phyloP scores from a whole-genome alignment of 2,113 vertebrate genomes.

The Pedetes capensis region DNA sequence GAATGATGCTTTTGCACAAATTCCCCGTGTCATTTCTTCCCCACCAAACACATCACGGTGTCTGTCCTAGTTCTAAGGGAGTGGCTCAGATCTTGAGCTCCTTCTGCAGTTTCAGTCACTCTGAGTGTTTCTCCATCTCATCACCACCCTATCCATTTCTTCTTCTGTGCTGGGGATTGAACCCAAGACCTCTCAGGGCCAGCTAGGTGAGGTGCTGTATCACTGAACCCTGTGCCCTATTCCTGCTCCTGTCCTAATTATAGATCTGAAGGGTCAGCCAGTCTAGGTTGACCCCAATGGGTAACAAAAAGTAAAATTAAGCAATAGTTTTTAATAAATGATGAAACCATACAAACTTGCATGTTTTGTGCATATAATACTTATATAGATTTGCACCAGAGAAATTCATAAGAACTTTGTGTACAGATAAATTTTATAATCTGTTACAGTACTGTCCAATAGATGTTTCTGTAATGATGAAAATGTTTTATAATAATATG shows the following conservation, averaged over 20 bases:
- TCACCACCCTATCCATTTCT: background rate
- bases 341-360: background rate
- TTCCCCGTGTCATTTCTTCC: fast-evolving
- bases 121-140: too few relatives aligned
- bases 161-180: background rate
- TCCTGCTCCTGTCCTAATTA: too few relatives aligned
- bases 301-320: background rate
- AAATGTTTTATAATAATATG: background rate
- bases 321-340: background rate
- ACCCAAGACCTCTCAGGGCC: too few relatives aligned
- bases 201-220: too few relatives aligned
- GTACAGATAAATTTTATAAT: background rate
- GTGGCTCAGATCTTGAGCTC: background rate
- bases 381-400: background rate
- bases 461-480: background rate
- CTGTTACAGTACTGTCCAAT: too few relatives aligned
- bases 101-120: background rate
- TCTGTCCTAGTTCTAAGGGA: background rate
- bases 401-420: background rate
- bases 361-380: background rate
- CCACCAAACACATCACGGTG: background rate
- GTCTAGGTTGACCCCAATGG: background rate
- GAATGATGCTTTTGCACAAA: background rate
- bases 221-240: background rate
- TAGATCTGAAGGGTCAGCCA: background rate